Evolutionary conservation across 2,113 vertebrate genomes (phyloP), one percentile per base, ranked within the genome.

Genomic region (Otus sunia): DNA sequence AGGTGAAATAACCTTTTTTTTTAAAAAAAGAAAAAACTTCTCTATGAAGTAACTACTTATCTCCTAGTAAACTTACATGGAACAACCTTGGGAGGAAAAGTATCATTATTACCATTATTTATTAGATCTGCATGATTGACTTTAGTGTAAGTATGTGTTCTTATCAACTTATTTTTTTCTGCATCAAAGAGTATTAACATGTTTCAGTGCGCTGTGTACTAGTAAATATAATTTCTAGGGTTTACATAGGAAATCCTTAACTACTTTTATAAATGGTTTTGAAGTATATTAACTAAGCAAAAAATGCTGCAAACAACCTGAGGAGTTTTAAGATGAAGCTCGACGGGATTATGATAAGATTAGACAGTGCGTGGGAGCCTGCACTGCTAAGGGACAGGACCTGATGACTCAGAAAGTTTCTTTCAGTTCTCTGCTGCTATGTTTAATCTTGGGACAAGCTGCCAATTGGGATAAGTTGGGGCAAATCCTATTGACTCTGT

Each of bases 171-270:
- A 34, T 30, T 16, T 55, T 50, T 26, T 22, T 11, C 52, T 56
- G 41, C 64, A 56, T 91, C 45, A 56, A n/a, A 41, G 52, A 55
- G 7, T 43, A 45, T 49, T 58, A 62, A 36, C 4, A 5, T 58
- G 16, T 82, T 78, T 59, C 25, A 16, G n/a, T 43, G 30, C 25
- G 13, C 72, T 78, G 43, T 5, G 17, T 55, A 20, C 27, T 49
- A 67, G 26, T 41, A 77, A 88, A 20, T 8, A 6, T 0, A 1
- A 0, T 3, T 36, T 60, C 85, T 63, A 64, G 15, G 14, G 25
- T 66, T 92, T 90, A 49, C 36, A 4, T 18, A 49, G 71, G 67
- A 95, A 92, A 50, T 50, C 49, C 45, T 12, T 41, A 71, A n/a
- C 53, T 53, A 15, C 19, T 83, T n/a, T 69, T 69, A 50, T 27